Base-by-base conservation (phyloP, 2,888 invertebrate genomes). In the Toxonevra muliebris region DNA sequence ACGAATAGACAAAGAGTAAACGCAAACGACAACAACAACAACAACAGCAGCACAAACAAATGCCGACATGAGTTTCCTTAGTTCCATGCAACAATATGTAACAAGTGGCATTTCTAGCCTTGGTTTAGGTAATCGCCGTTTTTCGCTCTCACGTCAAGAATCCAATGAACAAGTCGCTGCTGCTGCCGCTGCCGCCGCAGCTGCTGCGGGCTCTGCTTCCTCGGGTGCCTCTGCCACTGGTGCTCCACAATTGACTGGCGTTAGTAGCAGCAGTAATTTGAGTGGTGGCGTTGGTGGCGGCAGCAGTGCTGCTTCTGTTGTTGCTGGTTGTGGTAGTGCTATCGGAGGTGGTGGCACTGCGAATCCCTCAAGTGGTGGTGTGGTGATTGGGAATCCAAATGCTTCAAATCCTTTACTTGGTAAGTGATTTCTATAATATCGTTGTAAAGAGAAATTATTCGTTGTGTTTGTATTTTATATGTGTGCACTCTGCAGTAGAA, bases 41-140 rank as follows among this genome's bases (percentile, higher is more conserved):
- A 20, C 17, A 48, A 17, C 11, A 65, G 30, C 12, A 69, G 54
- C 41, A 54, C 61, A 40, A 50, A 41, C 79, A 76, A 77, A 80
- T 80, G 80, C 70, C 81, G 81, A 76, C 76, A 94, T 94, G 94
- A 94, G 94, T 88, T 94, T 94, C 87, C 90, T 94, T 84, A 91
- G 92, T 84, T 93, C 93, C 52, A 86, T 94, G 77, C 92, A 93
- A 79, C 94, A 94, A 85, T 93, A 93, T 84, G 93, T 94, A 83
- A 93, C 91, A 80, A 94, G 93, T 86, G 93, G 93, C 82, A 93
- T 94, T 75, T 93, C 93, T 59, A 93, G 91, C 78, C 86, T 94
- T 76, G 91, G 90, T 71, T 86, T 94, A 70, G 92, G 93, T 75
- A 91, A 93, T 66, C 91, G 91, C 73, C 88, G 92, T 72, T 92